Evolutionary conservation across 2,888 invertebrate genomes (phyloP).

Genomic region (Timema cristinae): DNA sequence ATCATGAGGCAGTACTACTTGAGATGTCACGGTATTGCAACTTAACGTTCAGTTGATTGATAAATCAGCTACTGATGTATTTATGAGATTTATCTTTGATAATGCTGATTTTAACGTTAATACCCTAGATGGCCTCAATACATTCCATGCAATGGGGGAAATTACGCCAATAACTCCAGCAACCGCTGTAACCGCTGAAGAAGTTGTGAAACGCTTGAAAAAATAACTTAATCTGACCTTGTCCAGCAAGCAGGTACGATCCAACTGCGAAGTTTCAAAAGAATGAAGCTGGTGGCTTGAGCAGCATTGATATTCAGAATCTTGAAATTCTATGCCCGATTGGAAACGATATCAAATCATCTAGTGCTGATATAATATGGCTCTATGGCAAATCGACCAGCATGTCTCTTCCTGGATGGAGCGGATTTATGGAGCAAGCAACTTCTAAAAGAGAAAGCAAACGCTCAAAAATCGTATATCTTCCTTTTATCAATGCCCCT

Average conservation of each 20-base stretch:
- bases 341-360: neutral
- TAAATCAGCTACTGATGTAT: neutral
- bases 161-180: neutral
- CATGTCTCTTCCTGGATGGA: slow-evolving; percentile 30
- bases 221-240: neutral
- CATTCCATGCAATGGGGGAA: slow-evolving; percentile 9
- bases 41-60: neutral
- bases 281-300: neutral
- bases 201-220: neutral
- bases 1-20: neutral
- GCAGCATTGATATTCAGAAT: neutral
- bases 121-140: neutral
- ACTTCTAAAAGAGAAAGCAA: slow-evolving; percentile 20
- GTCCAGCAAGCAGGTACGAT: neutral
- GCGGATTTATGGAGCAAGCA: slow-evolving; percentile 33
- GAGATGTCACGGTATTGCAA: neutral
- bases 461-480: slow-evolving; percentile 22
- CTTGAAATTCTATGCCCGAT: neutral
- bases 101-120: slow-evolving; percentile 5
- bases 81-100: neutral
- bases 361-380: slow-evolving; percentile 20
- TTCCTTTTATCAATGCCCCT: slow-evolving; percentile 29
- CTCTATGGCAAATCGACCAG: slow-evolving; percentile 28
- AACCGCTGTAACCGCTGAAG: neutral
- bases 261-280: slow-evolving; percentile 6